A percentile compares a stretch with the other conserved stretches of the same genome.
Evolutionary conservation across 2,888 invertebrate genomes (phyloP).

Genomic region (Parnassius apollo): DNA sequence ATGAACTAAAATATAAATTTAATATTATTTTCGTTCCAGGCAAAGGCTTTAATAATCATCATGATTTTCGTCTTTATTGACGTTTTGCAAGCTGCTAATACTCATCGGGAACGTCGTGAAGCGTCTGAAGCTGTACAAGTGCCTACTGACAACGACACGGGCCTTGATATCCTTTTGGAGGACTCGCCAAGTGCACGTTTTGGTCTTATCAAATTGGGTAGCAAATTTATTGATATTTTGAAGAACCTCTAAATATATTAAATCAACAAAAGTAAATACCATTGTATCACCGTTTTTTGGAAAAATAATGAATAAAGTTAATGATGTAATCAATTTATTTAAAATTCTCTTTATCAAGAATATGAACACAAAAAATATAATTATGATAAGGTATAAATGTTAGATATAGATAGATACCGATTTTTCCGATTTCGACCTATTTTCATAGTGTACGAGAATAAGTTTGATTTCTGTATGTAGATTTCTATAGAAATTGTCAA

Average conservation of each 20-base stretch:
- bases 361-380: no score
- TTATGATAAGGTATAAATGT: no score
- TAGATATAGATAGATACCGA: no score
- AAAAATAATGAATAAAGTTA: no score
- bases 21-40: constrained; percentile 1
- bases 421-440: no score
- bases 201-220: constrained; percentile 2
- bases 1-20: no score
- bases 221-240: not conserved
- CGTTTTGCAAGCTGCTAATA: constrained; percentile 1
- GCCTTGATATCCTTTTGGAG: not conserved
- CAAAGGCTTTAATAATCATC: not conserved
- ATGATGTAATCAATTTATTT: no score
- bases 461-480: no score
- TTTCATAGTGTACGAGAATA: no score
- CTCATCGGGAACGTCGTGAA: constrained; percentile 9
- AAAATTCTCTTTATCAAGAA: no score
- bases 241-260: constrained; percentile 8
- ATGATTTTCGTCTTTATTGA: constrained; percentile 17
- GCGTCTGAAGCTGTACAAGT: not conserved
- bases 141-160: not conserved
- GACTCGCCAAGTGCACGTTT: not conserved
- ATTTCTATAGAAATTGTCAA: no score
- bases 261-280: not conserved
- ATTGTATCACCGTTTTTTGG: no score